phyloP scores from a whole-genome alignment of 2,797 vertebrate genomes.

The Heliangelus exortis region DNA sequence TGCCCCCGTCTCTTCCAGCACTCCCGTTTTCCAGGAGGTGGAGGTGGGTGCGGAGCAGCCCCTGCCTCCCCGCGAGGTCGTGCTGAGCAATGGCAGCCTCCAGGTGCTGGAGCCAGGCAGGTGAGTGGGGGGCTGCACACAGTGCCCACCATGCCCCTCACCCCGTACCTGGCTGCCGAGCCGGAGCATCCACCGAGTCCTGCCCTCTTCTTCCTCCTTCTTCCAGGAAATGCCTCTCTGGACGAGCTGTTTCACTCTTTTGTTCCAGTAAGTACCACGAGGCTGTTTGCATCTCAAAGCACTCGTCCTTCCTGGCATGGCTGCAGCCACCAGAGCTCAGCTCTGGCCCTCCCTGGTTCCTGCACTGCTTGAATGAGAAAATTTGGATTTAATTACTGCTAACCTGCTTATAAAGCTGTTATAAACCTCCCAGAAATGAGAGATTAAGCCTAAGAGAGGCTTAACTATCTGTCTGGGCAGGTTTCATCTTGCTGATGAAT shows the following conservation, averaged over 20 bases:
- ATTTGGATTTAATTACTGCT: neutral
- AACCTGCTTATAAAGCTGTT: neutral
- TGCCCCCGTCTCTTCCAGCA: neutral
- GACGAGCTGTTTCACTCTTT: constrained; percentile 79
- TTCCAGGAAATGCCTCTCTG: constrained; percentile 77
- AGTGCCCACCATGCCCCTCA: fast-evolving
- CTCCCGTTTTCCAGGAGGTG: constrained; percentile 53
- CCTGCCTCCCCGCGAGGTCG: constrained; percentile 22
- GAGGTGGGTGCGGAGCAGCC: neutral
- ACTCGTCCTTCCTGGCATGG: fast-evolving
- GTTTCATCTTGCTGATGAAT: neutral
- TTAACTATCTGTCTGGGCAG: neutral
- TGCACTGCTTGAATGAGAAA: fast-evolving
- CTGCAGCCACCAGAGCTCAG: fast-evolving
- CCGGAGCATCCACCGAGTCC: fast-evolving
- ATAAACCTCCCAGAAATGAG: neutral
- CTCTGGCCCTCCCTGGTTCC: neutral
- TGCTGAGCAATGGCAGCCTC: constrained; percentile 42
- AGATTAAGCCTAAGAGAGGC: neutral
- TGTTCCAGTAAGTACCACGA: constrained; percentile 83
- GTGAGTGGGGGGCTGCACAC: constrained; percentile 24
- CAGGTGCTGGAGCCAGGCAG: constrained; percentile 33
- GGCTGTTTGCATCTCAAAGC: fast-evolving
- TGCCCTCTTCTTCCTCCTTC: neutral
- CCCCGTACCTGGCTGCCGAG: fast-evolving